Evolutionary conservation across 2,797 vertebrate genomes (phyloP), one percentile per base, ranked within the genome.

Genomic region (Phrynocephalus guinanensis): DNA sequence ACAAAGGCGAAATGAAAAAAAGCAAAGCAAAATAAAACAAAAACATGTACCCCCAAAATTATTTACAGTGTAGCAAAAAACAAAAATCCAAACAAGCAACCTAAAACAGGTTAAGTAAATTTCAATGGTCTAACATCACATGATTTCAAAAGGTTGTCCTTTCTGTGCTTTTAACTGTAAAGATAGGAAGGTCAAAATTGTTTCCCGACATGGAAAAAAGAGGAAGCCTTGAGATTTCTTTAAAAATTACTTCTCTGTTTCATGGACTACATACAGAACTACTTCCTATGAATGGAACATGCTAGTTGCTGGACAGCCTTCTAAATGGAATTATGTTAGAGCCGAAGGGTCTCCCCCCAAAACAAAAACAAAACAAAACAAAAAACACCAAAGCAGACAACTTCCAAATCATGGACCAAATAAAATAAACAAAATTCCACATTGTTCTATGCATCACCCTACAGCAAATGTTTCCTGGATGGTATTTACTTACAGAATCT

Each of bases 11-110:
- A 96, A 91, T 87, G 82, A 93, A 88, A 86, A 67, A 16, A 67
- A 66, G 22, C 20, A 83, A 83, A 81, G 93, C 79, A 44, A 30
- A 33, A 83, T 38, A 44, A 94, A 96, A 94, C 94, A 94, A 96
- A 94, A 95, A 56, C 93, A 93, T 95, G 95, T 96, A 95, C 94
- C 96, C 93, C 93, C 4, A 93, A 95, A 96, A 94, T 44, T 96
- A 96, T 96, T 96, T 97, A 97, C 97, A 97, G 92, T 95, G 94
- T 95, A 95, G 96, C 96, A 96, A 95, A 95, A 44, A 95, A 96
- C 93, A 95, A 93, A 96, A 95, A 91, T 95, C 95, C 94, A 95
- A 96, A 96, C 87, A 95, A 85, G 83, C 87, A 88, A 88, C 30
- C 20, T 81, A 88, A 84, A 88, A 81, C 71, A 85, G 94, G 93